Base-by-base conservation (phyloP, 2,113 vertebrate genomes). In the Bucco capensis region DNA sequence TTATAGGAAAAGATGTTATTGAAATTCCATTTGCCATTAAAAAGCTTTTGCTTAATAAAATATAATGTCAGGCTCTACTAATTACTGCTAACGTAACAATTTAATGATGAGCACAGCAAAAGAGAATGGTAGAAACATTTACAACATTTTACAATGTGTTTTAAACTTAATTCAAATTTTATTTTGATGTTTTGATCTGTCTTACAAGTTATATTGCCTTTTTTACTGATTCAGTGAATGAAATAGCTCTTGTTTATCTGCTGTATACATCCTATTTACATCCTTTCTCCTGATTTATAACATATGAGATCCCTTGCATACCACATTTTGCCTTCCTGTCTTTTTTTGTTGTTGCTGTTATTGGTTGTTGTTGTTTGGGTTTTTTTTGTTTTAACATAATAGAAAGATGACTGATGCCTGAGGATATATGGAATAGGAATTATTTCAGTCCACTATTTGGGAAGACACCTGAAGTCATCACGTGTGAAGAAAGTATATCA, bases 111-210 rank as follows among this genome's bases (percentile, higher is more conserved):
- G 12, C 4, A 50, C 19, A 24, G 66, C 30, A 30, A 57, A 72
- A 6, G 0, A 17, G 27, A 72, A 11, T 4, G 28, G 7, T 8
- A 56, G 18, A 60, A 78, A 30, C 6, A 2, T 74, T 54, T 0
- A 0, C 47, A 81, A 24, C 57, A 40, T 12, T 11, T 80, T 42
- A 7, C 22, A 46, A 72, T 6, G 6, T 8, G 5, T 38, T 90
- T 72, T 5, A 64, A 76, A 57, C 3, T 42, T 2, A 19, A 38
- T 54, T 54, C 0, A 15, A 22, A 57, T 50, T 16, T 19, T 78
- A 3, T 22, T 82, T 87, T 71, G 25, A 69, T 24, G n/a, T n/a
- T n/a, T n/a, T n/a, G n/a, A 25, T 15, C 3, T 30, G 6, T 35
- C 37, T 60, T 70, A 28, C 3, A 21, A 44, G 2, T 54, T 47